Evolutionary conservation across 2,797 vertebrate genomes (phyloP), one percentile per base, ranked within the genome.

Genomic region (Anguilla megastoma): DNA sequence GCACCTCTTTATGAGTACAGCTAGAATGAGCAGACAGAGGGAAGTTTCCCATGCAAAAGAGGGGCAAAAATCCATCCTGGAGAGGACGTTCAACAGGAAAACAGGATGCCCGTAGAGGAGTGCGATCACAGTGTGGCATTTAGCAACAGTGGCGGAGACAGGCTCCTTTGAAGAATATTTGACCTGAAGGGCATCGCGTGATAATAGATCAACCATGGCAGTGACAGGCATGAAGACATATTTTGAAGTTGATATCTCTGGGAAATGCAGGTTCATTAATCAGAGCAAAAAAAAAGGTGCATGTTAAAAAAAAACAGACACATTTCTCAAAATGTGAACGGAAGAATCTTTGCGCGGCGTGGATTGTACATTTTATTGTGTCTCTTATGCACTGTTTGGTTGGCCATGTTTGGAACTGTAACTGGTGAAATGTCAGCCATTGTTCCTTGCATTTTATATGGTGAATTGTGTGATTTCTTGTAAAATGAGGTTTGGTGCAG

Each of bases 111-210:
- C 3, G 14, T 33, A 9, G 50, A 84, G 82, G n/a, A 84, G 52
- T 30, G 27, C 18, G 52, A 52, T 84, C 82, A 84, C n/a, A 56
- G 82, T 56, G 52, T 84, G 50, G n/a, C 50, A 84, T 30, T 84
- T 48, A 84, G 27, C 50, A 54, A 33, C 50, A 1, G n/a, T 16
- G 27, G 14, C 12, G n/a, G 14, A 84, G 27, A 54, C 21, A 8
- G 52, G 82, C 12, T 84, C 52, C n/a, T 84, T 56, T 84, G 52
- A 56, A 30, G 82, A 84, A 84, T 50, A 84, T 33, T 84, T 84
- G 48, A 56, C 82, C 82, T 56, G 82, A 56, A 56, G 82, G 82
- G 82, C 48, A 1, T 30, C 8, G 5, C 52, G 82, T 84, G 82
- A 84, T 84, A 56, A 84, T 33, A 27, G 82, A 54, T 54, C 48